A percentile compares a stretch with the other conserved stretches of the same genome.
Conservation (phyloP, 2,888 invertebrate species). For the Parnassius mnemosyne region DNA sequence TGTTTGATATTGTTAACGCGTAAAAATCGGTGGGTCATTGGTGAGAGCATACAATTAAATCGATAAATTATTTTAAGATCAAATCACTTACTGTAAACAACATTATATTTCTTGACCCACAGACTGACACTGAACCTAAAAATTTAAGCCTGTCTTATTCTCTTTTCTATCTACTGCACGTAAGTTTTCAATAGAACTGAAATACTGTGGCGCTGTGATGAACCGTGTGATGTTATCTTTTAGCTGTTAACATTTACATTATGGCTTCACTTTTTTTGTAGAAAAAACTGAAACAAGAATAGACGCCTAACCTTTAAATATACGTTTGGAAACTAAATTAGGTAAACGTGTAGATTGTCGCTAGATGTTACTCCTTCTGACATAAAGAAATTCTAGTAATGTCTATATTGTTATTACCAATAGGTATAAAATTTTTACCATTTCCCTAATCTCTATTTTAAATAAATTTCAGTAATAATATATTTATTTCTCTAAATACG, state of each 20-base stretch:
- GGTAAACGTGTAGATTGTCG: background rate
- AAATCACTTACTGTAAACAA: background rate
- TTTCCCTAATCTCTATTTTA: too few relatives aligned
- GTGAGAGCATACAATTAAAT: constrained; percentile 7
- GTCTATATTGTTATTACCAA: too few relatives aligned
- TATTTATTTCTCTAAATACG: too few relatives aligned
- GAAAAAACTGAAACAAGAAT: background rate
- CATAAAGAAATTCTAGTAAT: too few relatives aligned
- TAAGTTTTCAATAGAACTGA: constrained; percentile 5
- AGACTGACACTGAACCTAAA: constrained; percentile 1
- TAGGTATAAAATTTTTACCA: too few relatives aligned
- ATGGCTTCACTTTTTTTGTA: background rate
- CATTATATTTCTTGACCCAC: background rate
- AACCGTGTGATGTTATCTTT: constrained; percentile 3
- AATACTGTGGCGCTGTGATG: constrained; percentile 8
- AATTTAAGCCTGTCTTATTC: background rate
- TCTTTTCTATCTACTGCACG: background rate
- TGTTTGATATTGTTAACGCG: constrained; percentile 9
- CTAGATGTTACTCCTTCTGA: background rate
- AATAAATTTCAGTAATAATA: too few relatives aligned
- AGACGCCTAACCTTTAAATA: background rate
- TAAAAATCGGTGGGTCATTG: constrained; percentile 4
- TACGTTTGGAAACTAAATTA: background rate
- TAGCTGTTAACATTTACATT: background rate
- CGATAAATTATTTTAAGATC: constrained; percentile 3